Base-by-base conservation (phyloP, 1,140 invertebrate species). In the Drosophila sp. region DNA sequence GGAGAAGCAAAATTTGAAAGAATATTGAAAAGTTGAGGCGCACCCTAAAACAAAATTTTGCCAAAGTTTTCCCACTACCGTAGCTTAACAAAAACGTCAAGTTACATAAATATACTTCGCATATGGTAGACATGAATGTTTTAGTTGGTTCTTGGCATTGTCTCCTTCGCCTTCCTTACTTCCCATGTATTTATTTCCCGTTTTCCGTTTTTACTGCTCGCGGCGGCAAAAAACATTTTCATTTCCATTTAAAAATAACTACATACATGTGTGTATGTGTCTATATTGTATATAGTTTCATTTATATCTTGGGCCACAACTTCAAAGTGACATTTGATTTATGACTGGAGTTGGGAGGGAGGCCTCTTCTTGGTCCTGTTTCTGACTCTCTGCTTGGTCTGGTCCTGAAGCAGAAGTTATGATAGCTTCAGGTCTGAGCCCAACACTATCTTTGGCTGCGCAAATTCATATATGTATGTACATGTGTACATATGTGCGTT, bases 261-360 rank as follows among this genome's bases (percentile, higher is more conserved):
- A 56, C 23, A 62, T 8, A 44, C 61, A 41, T 61, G 33, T 41
- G 17, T 54, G 44, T 69, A 61, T 54, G 25, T 32, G 23, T 8
- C 6, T 62, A 50, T 25, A 38, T 33, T 75, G 69, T 72, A 73
- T 77, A 82, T 87, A 87, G 83, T 86, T 87, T 83, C 72, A 82
- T 76, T 87, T 82, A 76, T 87, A 76, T 87, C 67, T 76, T 75
- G 62, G 25, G 41, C 30, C 64, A 69, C 56, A 86, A 87, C 83
- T 82, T 76, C 79, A 87, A 87, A 82, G 76, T 76, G 74, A 87
- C 83, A 86, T 86, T 83, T 86, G 83, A 86, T 86, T 86, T 87
- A 86, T 89, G 84, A 41, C 50, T 76, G 79, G 57, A 40, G 62
- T 40, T 75, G 74, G 56, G 55, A 35, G 40, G 56, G 3, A 35